phyloP scores from a whole-genome alignment of 2,797 vertebrate genomes.

The Amblyraja radiata region DNA sequence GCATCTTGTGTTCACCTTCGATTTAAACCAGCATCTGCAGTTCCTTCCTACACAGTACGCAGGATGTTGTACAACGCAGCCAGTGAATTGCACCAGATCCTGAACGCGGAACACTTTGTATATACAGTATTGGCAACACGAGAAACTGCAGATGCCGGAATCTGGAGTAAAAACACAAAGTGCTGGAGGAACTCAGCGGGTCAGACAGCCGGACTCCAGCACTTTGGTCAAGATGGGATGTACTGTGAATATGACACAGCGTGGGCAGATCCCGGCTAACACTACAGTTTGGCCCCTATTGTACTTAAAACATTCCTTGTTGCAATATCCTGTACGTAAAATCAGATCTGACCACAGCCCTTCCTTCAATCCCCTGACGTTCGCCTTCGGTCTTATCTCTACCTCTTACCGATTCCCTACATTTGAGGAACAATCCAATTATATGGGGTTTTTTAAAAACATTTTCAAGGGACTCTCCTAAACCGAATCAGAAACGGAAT shows the following conservation, averaged over 20 bases:
- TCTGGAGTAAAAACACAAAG: too few relatives aligned
- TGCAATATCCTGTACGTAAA: neutral
- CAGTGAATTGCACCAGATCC: neutral
- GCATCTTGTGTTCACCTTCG: too few relatives aligned
- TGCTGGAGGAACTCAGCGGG: too few relatives aligned
- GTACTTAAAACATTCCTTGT: neutral
- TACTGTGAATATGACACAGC: neutral
- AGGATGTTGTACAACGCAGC: neutral
- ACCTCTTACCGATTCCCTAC: neutral
- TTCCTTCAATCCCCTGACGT: too few relatives aligned
- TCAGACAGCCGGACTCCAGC: too few relatives aligned
- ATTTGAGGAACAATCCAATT: neutral
- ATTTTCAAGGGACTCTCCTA: neutral
- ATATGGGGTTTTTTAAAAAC: neutral
- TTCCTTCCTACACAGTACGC: too few relatives aligned
- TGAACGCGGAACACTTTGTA: neutral
- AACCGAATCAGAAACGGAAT: neutral
- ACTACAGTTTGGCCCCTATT: neutral
- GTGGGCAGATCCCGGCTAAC: neutral
- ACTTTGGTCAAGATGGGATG: too few relatives aligned
- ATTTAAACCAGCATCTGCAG: too few relatives aligned
- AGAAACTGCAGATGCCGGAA: too few relatives aligned
- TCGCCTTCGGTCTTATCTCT: neutral
- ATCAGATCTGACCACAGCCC: neutral
- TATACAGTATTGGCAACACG: too few relatives aligned